Evolutionary conservation across 2,797 vertebrate genomes (phyloP).

Genomic region (Thalassophryne amazonica): DNA sequence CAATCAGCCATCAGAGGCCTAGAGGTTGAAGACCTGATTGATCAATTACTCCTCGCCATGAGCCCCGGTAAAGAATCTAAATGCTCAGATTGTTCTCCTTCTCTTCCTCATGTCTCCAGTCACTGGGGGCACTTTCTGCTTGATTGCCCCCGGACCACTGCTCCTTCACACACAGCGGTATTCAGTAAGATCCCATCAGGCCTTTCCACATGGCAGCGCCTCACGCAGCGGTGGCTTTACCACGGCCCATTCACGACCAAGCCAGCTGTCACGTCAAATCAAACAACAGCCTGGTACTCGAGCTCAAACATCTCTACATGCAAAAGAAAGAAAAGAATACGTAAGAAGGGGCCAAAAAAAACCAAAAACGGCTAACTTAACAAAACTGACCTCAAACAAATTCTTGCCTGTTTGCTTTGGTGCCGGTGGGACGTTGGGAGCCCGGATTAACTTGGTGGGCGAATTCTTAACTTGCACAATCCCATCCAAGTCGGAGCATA

Average conservation of each 20-base stretch:
- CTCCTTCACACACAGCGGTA: conserved; percentile 55
- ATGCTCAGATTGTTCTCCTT: conserved; percentile 65
- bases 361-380: conserved; percentile 64
- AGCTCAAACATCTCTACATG: conserved; percentile 73
- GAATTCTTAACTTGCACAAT: conserved; percentile 58
- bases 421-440: conserved; percentile 48
- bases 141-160: conserved; percentile 70
- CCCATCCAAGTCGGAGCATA: conserved; percentile 50
- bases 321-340: conserved; percentile 35
- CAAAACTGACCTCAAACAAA: conserved; percentile 67
- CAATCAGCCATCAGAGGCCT: conserved; percentile 69
- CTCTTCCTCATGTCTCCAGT: conserved; percentile 57
- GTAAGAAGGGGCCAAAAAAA: conserved; percentile 28
- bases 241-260: conserved; percentile 67
- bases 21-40: conserved; percentile 73
- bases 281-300: conserved; percentile 58
- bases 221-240: conserved; percentile 57
- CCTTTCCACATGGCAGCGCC: conserved; percentile 70
- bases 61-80: conserved; percentile 51
- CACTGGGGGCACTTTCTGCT: conserved; percentile 67
- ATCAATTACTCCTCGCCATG: conserved; percentile 68
- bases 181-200: conserved; percentile 68
- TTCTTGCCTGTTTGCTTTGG: conserved; percentile 51
- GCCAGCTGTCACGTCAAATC: conserved; percentile 73
- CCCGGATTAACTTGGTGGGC: conserved; percentile 60